A percentile compares a stretch with the other conserved stretches of the same genome.
Conservation (phyloP, 2,797 vertebrate genomes). For the Poecile montanus region DNA sequence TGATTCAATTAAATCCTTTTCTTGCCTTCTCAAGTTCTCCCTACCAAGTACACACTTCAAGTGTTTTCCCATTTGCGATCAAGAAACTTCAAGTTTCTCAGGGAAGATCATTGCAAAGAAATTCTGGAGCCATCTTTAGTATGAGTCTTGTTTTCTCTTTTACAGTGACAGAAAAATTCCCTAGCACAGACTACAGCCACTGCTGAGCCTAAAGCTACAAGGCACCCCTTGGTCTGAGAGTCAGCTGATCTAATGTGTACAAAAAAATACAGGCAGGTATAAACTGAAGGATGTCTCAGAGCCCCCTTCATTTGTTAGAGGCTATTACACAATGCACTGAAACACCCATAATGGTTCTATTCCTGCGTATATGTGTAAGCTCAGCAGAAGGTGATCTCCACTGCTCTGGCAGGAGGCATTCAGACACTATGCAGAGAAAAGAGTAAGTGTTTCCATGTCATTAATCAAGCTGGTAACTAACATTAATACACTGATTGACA, state of each 20-base stretch:
- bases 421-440: slow-evolving; percentile 16
- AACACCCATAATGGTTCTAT: neutral
- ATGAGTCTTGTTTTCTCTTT: neutral
- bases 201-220: slow-evolving; percentile 12
- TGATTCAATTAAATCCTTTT: neutral
- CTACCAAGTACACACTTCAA: neutral
- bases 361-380: neutral
- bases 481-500: neutral
- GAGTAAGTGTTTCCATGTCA: slow-evolving; percentile 28
- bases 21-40: neutral
- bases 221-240: neutral
- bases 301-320: slow-evolving; percentile 16
- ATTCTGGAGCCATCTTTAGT: neutral
- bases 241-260: neutral
- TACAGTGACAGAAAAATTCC: slow-evolving; percentile 1
- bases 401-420: slow-evolving; percentile 16
- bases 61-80: neutral
- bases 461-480: slow-evolving; percentile 37
- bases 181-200: neutral
- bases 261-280: neutral
- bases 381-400: slow-evolving; percentile 37
- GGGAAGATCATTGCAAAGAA: neutral
- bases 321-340: neutral
- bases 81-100: neutral
- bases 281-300: neutral